Conservation (phyloP, 2,797 vertebrate species). For the Notamacropus eugenii region DNA sequence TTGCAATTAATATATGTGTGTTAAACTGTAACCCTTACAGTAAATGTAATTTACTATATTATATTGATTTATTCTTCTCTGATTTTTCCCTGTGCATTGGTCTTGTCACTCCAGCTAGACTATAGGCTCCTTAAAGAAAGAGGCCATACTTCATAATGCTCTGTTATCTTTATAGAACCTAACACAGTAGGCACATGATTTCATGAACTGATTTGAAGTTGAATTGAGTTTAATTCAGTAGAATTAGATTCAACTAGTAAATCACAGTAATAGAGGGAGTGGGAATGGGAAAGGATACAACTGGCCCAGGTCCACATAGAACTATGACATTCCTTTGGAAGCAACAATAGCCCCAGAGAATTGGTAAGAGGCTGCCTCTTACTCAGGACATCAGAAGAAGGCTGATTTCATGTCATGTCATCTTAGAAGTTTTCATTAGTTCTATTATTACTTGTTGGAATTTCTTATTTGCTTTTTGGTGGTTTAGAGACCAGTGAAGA, state of each 20-base stretch:
- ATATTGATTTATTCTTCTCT: neutral
- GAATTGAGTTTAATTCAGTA: neutral
- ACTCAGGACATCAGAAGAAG: neutral
- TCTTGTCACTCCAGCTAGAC: neutral
- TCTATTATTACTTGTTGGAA: neutral
- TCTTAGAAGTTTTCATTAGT: neutral
- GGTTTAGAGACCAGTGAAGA: slow-evolving; percentile 9
- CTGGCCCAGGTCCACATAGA: neutral
- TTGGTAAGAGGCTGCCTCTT: slow-evolving; percentile 4
- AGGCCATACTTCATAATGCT: neutral
- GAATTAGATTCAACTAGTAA: neutral
- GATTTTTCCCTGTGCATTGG: neutral
- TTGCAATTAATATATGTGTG: neutral
- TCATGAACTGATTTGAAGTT: neutral
- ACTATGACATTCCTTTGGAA: neutral
- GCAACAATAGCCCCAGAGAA: neutral
- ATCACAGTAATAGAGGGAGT: neutral
- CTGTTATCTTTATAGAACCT: neutral
- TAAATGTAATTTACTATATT: neutral
- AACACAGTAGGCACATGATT: neutral
- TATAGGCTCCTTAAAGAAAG: neutral
- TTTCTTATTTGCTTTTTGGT: neutral
- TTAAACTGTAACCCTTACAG: neutral
- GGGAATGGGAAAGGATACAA: neutral
- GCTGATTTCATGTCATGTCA: neutral